Evolutionary conservation across 2,888 invertebrate genomes (phyloP), one percentile per base, ranked within the genome.

Genomic region (Pristionchus japonicus): DNA sequence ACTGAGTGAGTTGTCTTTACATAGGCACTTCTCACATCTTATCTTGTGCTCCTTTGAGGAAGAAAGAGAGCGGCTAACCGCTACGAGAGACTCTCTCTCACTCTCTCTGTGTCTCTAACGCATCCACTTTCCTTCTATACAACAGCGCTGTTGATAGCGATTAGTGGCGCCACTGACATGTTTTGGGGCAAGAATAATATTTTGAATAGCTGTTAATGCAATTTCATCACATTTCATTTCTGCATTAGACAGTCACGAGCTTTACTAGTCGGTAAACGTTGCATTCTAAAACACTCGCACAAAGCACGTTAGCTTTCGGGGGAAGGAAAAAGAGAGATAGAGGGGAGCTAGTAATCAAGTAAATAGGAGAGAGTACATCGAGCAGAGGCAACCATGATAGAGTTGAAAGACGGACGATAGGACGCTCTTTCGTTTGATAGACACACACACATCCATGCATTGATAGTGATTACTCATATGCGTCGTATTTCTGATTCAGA

Each of bases 381-480:
- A n/a, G n/a, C n/a, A 23, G 34, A 15, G 49, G 11, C 7, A 27
- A 31, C 23, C 1, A 31, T 34, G 82, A 83, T 49, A 83, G 82
- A 83, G 82, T 34, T 31, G 52, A 49, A 83, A 52, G 34, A 31
- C 37, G 49, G 37, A 7, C 23, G 47, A 83, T 49, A 52, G 52
- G 43, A 34, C 23, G 82, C 37, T 52, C 52, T 83, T 34, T 83
- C 31, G 49, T 6, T 49, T 34, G 52, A 83, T 49, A 83, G 82
- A 83, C 52, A 52, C 49, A 52, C 52, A 83, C 52, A 83, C 52
- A 52, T 31, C 31, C 52, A 52, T 83, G 52, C 37, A 52, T 52
- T 34, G 82, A 83, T 83, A 83, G 82, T 15, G 52, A 52, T 52
- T 83, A 52, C 52, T 83, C 52, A 83, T 47, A 80, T 49, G 43